Conservation (phyloP, 92 coral and sea anemone species). For the Desmophyllum pertusum region DNA sequence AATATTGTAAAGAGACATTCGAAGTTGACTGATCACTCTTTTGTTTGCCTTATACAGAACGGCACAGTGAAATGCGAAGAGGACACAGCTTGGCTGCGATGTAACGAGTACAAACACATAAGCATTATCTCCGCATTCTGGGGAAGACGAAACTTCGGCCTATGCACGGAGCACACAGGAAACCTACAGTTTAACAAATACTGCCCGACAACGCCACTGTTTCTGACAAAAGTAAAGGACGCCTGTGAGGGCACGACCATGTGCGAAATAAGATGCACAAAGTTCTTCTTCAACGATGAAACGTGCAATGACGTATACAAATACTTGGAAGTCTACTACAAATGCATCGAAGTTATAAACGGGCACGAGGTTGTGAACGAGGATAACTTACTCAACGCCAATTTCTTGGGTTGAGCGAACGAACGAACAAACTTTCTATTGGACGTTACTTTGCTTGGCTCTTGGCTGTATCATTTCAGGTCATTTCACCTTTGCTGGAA, state of each 20-base stretch:
- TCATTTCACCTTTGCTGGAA: conserved; percentile 77
- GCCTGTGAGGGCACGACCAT: conserved; percentile 99
- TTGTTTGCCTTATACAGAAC: conserved; percentile 62
- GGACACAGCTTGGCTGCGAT: conserved; percentile 99
- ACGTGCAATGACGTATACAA: conserved; percentile 91
- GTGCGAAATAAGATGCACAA: conserved; percentile 99
- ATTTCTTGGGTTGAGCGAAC: conserved; percentile 82
- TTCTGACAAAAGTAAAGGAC: conserved; percentile 98
- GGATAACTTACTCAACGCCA: conserved; percentile 98
- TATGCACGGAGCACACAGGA: conserved; percentile 99
- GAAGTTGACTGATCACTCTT: neutral
- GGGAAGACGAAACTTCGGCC: conserved; percentile 99
- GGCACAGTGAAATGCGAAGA: conserved; percentile 99
- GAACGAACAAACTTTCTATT: conserved; percentile 41
- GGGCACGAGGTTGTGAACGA: conserved; percentile 99
- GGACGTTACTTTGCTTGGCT: conserved; percentile 42
- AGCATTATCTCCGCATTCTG: conserved; percentile 99
- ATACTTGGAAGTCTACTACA: conserved; percentile 99
- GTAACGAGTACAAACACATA: conserved; percentile 99
- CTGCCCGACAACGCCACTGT: conserved; percentile 95
- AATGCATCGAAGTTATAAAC: conserved; percentile 99
- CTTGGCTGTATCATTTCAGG: conserved; percentile 61
- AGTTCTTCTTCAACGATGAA: conserved; percentile 94
- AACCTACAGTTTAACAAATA: conserved; percentile 75
- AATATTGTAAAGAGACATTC: neutral